Percentiles rank a stretch among this genome's conserved stretches.
Evolutionary conservation across 2,113 vertebrate species (phyloP).

Genomic region (Casuarius casuarius): DNA sequence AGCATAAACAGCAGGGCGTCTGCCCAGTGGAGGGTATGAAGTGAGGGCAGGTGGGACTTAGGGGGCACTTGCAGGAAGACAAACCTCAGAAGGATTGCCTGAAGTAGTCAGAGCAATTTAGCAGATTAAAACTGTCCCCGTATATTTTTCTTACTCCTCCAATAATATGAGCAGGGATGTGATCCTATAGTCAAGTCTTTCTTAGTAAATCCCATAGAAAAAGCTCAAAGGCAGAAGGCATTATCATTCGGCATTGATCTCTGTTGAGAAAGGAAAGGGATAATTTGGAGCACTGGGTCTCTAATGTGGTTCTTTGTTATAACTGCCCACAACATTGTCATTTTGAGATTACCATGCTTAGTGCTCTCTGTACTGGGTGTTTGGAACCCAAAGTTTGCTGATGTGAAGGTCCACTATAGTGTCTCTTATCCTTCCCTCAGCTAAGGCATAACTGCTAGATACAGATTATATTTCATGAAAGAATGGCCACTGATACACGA

Average conservation of each 20-base stretch:
- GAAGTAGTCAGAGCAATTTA: neutral
- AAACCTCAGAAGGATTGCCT: neutral
- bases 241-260: neutral
- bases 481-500: neutral
- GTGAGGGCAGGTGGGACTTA: neutral
- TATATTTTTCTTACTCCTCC: neutral
- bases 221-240: neutral
- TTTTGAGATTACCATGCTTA: neutral
- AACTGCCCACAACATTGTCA: neutral
- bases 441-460: neutral
- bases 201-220: neutral
- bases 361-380: accelerated
- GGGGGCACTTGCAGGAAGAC: neutral
- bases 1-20: neutral
- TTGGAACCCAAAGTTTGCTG: neutral
- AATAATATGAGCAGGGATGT: neutral
- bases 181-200: neutral
- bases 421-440: neutral
- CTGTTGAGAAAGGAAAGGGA: neutral
- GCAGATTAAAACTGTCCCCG: neutral
- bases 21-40: neutral
- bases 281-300: neutral
- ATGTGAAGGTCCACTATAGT: neutral
- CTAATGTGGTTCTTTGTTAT: neutral
- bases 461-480: neutral